Evolutionary conservation across 2,888 invertebrate genomes (phyloP).

Genomic region (Napeogenes inachia): DNA sequence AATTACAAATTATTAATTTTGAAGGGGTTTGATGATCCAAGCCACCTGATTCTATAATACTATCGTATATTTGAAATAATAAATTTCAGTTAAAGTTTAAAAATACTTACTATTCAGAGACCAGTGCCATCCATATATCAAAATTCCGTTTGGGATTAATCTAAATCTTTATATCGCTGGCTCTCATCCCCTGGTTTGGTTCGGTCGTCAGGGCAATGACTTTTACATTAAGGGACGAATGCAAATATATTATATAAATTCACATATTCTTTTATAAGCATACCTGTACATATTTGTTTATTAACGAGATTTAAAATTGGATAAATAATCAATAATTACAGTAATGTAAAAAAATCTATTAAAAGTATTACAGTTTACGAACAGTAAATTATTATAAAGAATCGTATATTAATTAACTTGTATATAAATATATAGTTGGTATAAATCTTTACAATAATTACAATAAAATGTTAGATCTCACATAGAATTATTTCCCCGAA

Average conservation of each 20-base stretch:
- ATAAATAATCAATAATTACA: no score
- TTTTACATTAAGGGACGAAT: conserved; percentile 37
- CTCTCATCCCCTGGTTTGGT: conserved; percentile 45
- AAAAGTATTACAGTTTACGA: background rate
- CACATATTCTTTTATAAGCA: no score
- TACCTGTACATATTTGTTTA: no score
- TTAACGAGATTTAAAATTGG: no score
- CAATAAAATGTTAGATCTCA: conserved; percentile 44
- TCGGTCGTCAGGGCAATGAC: conserved; percentile 45
- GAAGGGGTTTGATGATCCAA: no score
- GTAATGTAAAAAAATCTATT: no score
- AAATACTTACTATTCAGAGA: conserved; percentile 48
- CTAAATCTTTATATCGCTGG: conserved; percentile 60
- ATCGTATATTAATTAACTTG: background rate
- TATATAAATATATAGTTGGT: background rate
- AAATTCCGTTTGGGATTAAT: conserved; percentile 50
- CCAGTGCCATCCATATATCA: conserved; percentile 52
- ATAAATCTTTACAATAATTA: background rate
- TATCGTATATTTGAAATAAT: background rate
- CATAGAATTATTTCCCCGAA: conserved; percentile 60
- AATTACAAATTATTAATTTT: no score
- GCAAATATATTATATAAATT: background rate
- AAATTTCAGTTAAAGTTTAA: conserved; percentile 29
- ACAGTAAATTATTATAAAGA: background rate
- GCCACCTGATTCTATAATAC: no score